These are phyloP conservation scores for Perdita meconis DNA, from an alignment of 2,888 invertebrate species.

Conservation along the genomic window DNA sequence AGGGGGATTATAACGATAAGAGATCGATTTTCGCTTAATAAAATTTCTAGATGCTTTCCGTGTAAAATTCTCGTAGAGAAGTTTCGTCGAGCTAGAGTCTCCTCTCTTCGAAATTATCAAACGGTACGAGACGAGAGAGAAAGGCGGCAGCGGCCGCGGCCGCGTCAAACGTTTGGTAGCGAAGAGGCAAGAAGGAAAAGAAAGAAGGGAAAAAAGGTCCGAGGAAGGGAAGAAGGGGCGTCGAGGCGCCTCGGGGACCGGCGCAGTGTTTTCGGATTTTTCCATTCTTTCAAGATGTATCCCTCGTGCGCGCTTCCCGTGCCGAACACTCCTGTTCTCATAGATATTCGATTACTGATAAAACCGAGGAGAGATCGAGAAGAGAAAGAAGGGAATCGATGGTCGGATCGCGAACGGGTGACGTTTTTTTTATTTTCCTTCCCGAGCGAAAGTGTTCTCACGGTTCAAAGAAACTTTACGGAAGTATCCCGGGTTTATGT, in stretches of 20 bases:
- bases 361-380: constrained; percentile 9
- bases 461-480: not conserved
- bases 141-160: not conserved
- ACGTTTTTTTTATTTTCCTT: not conserved
- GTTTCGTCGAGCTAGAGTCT: constrained; percentile 54
- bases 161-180: not conserved
- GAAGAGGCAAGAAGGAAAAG: not conserved
- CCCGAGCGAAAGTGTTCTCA: not conserved
- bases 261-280: constrained; percentile 31
- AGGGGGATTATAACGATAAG: constrained; percentile 61
- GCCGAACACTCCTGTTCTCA: not conserved
- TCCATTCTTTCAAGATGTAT: constrained; percentile 6
- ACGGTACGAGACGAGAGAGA: not conserved
- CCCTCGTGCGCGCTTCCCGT: not conserved
- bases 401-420: not conserved
- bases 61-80: constrained; percentile 67
- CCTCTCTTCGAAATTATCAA: constrained; percentile 12
- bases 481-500: not conserved
- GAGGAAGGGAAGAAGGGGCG: not conserved
- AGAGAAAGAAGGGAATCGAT: constrained; percentile 2
- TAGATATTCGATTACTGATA: not conserved
- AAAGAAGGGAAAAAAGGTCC: not conserved
- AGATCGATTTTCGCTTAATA: constrained; percentile 65
- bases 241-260: constrained; percentile 15
- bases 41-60: constrained; percentile 74